A percentile compares a stretch with the other conserved stretches of the same genome.
Conservation (phyloP, 2,113 vertebrate species). For the Sula dactylatra region DNA sequence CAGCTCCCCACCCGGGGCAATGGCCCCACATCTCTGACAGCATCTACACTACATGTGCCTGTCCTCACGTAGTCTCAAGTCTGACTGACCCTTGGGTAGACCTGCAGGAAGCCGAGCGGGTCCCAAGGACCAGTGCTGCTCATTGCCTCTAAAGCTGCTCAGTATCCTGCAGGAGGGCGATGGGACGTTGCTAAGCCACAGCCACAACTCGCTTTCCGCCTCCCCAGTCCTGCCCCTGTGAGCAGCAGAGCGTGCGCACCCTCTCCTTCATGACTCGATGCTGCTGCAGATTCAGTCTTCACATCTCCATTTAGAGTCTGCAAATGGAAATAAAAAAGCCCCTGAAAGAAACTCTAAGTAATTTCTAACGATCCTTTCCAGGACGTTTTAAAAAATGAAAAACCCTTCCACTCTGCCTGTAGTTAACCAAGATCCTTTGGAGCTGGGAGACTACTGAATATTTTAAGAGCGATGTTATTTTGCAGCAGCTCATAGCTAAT, state of each 20-base stretch:
- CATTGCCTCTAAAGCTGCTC: neutral
- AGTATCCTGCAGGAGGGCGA: neutral
- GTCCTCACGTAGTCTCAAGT: neutral
- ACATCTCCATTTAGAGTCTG: neutral
- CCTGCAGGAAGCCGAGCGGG: neutral
- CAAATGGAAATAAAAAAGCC: neutral
- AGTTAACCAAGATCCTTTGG: conserved; percentile 17
- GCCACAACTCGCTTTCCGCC: neutral
- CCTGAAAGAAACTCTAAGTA: neutral
- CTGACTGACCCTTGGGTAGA: neutral
- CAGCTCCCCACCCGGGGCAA: neutral
- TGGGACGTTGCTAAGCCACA: neutral
- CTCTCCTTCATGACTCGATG: neutral
- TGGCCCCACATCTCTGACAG: neutral
- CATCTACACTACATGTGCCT: neutral
- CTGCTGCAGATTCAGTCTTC: neutral
- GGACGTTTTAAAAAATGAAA: neutral
- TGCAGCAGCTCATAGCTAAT: conserved; percentile 29
- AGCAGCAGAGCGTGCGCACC: neutral
- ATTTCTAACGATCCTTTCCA: neutral
- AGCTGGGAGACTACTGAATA: neutral
- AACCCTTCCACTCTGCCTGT: neutral
- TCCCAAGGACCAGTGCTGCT: neutral
- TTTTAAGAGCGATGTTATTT: conserved; percentile 7
- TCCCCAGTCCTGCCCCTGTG: neutral